Evolutionary conservation across 2,888 invertebrate genomes (phyloP).

Genomic region (Icerya purchasi): DNA sequence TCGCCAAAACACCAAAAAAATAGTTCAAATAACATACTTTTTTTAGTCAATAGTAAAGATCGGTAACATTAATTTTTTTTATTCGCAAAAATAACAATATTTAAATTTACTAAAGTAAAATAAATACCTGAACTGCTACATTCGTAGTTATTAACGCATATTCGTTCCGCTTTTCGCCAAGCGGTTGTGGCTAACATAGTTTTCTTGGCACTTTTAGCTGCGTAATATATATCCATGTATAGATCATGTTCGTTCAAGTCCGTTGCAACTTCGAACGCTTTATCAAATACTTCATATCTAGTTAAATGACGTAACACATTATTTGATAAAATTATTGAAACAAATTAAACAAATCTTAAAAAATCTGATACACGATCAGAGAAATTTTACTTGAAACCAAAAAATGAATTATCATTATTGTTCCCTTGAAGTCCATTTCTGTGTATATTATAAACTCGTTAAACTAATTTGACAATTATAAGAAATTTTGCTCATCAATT

Average conservation of each 20-base stretch:
- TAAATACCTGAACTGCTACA: slow-evolving; percentile 17
- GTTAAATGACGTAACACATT: slow-evolving; percentile 10
- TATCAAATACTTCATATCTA: slow-evolving; percentile 50
- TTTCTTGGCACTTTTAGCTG: slow-evolving; percentile 39
- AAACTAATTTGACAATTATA: too few relatives aligned
- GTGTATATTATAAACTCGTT: too few relatives aligned
- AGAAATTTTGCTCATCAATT: too few relatives aligned
- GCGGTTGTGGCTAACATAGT: slow-evolving; percentile 45
- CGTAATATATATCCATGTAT: slow-evolving; percentile 60
- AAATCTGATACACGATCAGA: slow-evolving; percentile 3
- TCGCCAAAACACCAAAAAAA: too few relatives aligned
- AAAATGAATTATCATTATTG: too few relatives aligned
- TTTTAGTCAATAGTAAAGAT: too few relatives aligned
- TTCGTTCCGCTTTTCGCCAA: slow-evolving; percentile 37
- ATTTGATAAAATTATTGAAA: slow-evolving; percentile 4
- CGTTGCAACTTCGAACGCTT: slow-evolving; percentile 64
- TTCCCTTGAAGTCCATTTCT: too few relatives aligned
- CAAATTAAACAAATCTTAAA: not conserved
- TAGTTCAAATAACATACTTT: too few relatives aligned
- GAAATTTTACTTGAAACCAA: too few relatives aligned
- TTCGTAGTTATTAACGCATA: slow-evolving; percentile 13
- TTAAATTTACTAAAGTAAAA: too few relatives aligned
- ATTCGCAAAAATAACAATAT: not conserved
- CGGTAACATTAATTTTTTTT: not conserved
- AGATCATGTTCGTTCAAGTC: slow-evolving; percentile 70